Evolutionary conservation across 2,888 invertebrate species (phyloP).

Genomic region (Altica lythri): DNA sequence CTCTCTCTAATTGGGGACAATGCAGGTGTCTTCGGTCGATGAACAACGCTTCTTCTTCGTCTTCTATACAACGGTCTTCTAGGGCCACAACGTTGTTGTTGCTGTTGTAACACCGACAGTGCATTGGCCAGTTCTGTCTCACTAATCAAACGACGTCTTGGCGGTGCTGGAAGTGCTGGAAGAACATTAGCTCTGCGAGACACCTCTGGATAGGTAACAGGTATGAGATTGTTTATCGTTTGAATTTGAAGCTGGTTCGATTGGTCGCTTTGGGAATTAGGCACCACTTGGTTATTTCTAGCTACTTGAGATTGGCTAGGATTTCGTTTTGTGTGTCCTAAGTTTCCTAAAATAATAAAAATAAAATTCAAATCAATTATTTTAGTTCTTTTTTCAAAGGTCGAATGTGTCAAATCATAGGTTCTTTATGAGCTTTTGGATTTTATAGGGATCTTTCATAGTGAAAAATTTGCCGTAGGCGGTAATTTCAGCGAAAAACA

Average conservation of each 20-base stretch:
- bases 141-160: conserved; percentile 57
- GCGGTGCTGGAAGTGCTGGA: conserved; percentile 54
- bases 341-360: conserved; percentile 46
- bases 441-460: too few relatives aligned
- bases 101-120: conserved; percentile 52
- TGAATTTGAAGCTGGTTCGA: conserved; percentile 57
- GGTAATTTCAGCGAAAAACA: too few relatives aligned
- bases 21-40: conserved; percentile 59
- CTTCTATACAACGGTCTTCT: conserved; percentile 38
- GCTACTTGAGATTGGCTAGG: conserved; percentile 39
- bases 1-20: conserved; percentile 74
- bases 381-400: too few relatives aligned
- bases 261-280: conserved; percentile 42
- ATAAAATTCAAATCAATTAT: too few relatives aligned
- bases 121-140: conserved; percentile 57
- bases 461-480: too few relatives aligned
- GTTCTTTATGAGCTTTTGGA: too few relatives aligned
- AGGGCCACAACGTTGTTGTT: conserved; percentile 45
- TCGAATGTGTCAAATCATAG: too few relatives aligned
- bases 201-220: conserved; percentile 55
- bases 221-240: conserved; percentile 63
- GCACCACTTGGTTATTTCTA: conserved; percentile 56
- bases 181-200: conserved; percentile 40
- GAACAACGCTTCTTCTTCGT: conserved; percentile 50
- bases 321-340: conserved; percentile 45